A percentile compares a stretch with the other conserved stretches of the same genome.
These are phyloP conservation scores for Sacculina carcini DNA, from an alignment of 2,888 invertebrate genomes.

Conservation along the genomic window DNA sequence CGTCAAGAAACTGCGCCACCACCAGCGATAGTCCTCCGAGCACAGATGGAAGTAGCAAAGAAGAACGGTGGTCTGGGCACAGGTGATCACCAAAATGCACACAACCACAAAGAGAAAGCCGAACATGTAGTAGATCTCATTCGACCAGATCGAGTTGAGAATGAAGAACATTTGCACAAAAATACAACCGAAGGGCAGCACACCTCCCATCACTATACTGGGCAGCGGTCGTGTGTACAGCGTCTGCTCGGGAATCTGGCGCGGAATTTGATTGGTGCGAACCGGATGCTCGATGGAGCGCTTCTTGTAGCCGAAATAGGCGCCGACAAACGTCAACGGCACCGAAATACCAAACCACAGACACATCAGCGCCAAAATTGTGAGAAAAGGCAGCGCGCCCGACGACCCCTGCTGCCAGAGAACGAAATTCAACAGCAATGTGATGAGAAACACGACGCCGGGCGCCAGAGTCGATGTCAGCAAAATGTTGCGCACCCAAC, in stretches of 20 bases:
- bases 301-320: conserved; percentile 94
- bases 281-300: conserved; percentile 28
- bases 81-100: conserved; percentile 85
- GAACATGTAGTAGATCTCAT: conserved; percentile 98
- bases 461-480: conserved; percentile 89
- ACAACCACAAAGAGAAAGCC: conserved; percentile 95
- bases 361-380: conserved; percentile 69
- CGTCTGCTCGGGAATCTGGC: conserved; percentile 96
- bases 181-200: conserved; percentile 90
- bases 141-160: conserved; percentile 84
- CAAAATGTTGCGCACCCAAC: conserved; percentile 95
- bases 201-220: conserved; percentile 92
- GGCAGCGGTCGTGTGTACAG: conserved; percentile 86
- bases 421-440: conserved; percentile 88
- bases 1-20: conserved; percentile 90
- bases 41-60: conserved; percentile 97
- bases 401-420: conserved; percentile 89
- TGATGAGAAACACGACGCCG: conserved; percentile 82
- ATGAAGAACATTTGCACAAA: conserved; percentile 99
- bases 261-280: conserved; percentile 91
- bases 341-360: conserved; percentile 97
- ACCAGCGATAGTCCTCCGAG: conserved; percentile 99
- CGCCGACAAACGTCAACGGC: conserved; percentile 88
- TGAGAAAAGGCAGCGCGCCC: conserved; percentile 89
- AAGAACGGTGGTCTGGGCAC: conserved; percentile 94